Conservation (phyloP, 92 coral and sea anemone genomes). For the Palythoa grandiflora region DNA sequence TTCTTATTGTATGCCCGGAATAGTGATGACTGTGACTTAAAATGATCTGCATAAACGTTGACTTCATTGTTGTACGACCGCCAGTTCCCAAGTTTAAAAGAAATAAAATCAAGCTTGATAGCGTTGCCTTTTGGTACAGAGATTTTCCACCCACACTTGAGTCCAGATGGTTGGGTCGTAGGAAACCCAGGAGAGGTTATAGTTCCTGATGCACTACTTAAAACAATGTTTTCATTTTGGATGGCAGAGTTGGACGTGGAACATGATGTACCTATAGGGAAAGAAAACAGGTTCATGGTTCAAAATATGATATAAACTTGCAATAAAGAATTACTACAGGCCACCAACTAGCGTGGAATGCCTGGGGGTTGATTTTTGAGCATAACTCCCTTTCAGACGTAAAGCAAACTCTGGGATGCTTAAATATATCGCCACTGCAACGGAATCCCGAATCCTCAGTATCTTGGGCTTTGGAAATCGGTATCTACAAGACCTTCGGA, state of each 20-base stretch:
- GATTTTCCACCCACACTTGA: constrained; percentile 35
- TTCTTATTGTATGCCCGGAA: not conserved
- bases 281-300: not conserved
- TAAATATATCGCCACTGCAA: too few species aligned
- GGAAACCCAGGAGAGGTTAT: constrained; percentile 45
- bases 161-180: not conserved
- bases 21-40: not conserved
- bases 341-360: too few species aligned
- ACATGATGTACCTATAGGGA: constrained; percentile 6
- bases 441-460: too few species aligned
- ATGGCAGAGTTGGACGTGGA: constrained; percentile 27
- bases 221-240: constrained; percentile 10
- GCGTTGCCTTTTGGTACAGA: constrained; percentile 26
- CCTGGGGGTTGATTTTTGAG: too few species aligned
- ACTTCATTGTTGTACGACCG: not conserved
- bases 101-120: constrained; percentile 13
- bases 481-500: too few species aligned
- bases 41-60: not conserved
- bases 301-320: too few species aligned
- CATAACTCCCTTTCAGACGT: too few species aligned
- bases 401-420: too few species aligned
- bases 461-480: too few species aligned
- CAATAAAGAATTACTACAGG: too few species aligned
- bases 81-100: not conserved
- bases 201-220: constrained; percentile 9